Base-by-base conservation (phyloP, 1,140 invertebrate species). In the Drosophila parabipectinata region DNA sequence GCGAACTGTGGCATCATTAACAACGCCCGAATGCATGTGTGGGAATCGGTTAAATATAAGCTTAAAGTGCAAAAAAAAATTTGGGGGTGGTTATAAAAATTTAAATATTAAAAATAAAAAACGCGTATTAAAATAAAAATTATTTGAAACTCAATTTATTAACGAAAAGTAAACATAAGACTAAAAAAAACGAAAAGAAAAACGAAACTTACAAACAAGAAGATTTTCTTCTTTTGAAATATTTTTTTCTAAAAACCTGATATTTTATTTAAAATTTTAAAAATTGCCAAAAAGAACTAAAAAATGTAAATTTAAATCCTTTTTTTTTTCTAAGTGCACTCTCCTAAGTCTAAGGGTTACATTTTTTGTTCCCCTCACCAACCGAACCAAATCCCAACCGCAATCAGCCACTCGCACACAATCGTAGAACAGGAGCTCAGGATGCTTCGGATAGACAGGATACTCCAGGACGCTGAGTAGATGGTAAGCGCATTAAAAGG, bases 401-500 rank as follows among this genome's bases (percentile, higher is more conserved):
- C 71, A 73, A 54, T 34, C 50, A 24, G 15, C 12, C 59, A 53
- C 37, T 5, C 48, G 8, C 32, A 66, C 26, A 45, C 53, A 32
- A 45, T 45, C 18, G 32, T 39, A 4, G 62, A 62, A 50, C 37
- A 72, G 48, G 41, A 74, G 72, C 72, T 75, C 60, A 57, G 53
- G 34, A 48, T 52, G 53, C 71, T 64, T 32, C 32, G 69, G 44
- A 41, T 26, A 21, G 12, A 39, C 4, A 41, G 54, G 37, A 57
- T 58, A 28, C 55, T 48, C 15, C 44, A 39, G 62, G 52, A 56
- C 50, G 44, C 61, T 67, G 61, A 50, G 62, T 67, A 41, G 71
- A 77, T 77, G 59, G 52, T 74, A 78, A 78, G 80, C 71, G 71
- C 64, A 79, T 82, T 84, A 75, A 67, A 66, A 41, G 53, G 45